Evolutionary conservation across 1,140 invertebrate species (phyloP).

Genomic region (Heterodera schachtii): DNA sequence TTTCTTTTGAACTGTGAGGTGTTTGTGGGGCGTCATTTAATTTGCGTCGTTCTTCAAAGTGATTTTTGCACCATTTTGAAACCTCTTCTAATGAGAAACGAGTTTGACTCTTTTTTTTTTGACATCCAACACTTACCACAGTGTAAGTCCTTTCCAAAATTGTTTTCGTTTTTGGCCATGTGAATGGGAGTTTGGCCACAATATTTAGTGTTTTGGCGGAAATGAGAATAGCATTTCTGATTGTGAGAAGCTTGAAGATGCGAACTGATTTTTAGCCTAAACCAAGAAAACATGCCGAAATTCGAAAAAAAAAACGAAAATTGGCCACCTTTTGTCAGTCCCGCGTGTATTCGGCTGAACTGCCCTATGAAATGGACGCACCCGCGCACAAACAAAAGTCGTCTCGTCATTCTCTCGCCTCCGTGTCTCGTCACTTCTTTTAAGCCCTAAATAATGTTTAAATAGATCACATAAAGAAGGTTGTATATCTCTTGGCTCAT

Average conservation of each 20-base stretch:
- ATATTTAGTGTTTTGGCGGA: background rate
- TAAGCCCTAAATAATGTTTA: too few relatives aligned
- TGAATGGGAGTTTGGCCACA: background rate
- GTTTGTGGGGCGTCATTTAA: background rate
- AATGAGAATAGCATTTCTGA: background rate
- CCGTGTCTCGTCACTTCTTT: conserved; percentile 5
- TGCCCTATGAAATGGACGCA: background rate
- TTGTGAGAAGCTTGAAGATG: background rate
- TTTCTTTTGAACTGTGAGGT: background rate
- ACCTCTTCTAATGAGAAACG: background rate
- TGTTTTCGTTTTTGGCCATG: background rate
- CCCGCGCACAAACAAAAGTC: background rate
- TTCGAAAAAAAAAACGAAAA: too few relatives aligned
- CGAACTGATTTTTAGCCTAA: background rate
- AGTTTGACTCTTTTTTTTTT: background rate
- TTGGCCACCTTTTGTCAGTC: background rate
- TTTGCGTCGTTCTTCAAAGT: background rate
- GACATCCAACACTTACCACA: background rate
- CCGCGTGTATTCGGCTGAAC: background rate
- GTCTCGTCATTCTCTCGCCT: background rate
- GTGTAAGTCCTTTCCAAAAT: background rate
- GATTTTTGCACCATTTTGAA: background rate
- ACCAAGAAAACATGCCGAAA: background rate
- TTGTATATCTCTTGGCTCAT: too few relatives aligned
- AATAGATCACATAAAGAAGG: too few relatives aligned